These are phyloP conservation scores for Cephus sareptanus DNA, from an alignment of 2,888 invertebrate species.

Conservation along the genomic window DNA sequence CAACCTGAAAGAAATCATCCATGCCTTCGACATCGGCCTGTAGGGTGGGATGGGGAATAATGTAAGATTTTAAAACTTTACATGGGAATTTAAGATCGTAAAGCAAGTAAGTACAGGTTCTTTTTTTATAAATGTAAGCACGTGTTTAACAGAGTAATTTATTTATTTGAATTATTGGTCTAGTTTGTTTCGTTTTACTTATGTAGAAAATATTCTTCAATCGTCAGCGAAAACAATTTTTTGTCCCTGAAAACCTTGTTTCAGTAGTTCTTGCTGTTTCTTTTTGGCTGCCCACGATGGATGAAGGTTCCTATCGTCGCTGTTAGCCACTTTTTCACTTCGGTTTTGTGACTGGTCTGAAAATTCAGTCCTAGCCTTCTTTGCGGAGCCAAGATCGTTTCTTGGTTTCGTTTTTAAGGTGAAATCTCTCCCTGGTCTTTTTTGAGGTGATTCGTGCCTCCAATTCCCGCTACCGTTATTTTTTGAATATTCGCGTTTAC, in stretches of 20 bases:
- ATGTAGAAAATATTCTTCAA: constrained; percentile 13
- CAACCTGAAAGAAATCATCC: neutral
- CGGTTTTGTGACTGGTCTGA: neutral
- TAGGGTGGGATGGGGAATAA: neutral
- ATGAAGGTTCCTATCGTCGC: constrained; percentile 42
- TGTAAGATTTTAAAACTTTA: neutral
- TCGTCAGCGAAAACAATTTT: constrained; percentile 57
- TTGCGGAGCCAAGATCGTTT: neutral
- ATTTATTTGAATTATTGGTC: neutral
- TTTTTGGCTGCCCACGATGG: constrained; percentile 62
- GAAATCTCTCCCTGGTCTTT: neutral
- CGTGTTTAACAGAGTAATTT: neutral
- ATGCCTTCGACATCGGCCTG: neutral
- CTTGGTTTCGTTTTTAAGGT: neutral
- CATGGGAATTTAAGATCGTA: neutral
- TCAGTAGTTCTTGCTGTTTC: constrained; percentile 56
- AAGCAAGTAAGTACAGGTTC: neutral
- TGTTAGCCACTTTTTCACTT: neutral
- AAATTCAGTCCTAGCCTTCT: neutral
- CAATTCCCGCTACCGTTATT: neutral
- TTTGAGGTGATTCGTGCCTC: neutral
- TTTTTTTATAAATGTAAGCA: neutral
- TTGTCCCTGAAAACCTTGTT: constrained; percentile 60
- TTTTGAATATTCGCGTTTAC: neutral
- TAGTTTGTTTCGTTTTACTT: neutral